Percentiles rank a stretch among this genome's conserved stretches.
Evolutionary conservation across 1,140 invertebrate genomes (phyloP).

Genomic region (Euschistus heros): DNA sequence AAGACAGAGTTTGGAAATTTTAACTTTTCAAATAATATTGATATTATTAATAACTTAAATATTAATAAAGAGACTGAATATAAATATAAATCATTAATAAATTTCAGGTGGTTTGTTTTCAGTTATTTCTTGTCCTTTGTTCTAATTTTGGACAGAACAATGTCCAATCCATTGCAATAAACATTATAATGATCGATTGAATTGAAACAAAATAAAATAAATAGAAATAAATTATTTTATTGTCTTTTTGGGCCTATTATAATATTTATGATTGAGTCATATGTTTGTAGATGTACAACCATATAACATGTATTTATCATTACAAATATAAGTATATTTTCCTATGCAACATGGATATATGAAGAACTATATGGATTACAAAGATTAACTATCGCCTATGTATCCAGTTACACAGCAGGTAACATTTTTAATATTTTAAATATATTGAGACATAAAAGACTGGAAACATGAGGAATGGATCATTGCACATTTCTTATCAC

Average conservation of each 20-base stretch:
- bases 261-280: slow-evolving; percentile 21
- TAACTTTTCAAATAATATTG: too few species aligned
- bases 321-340: slow-evolving; percentile 4
- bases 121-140: too few species aligned
- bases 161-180: too few species aligned
- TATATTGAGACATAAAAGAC: not conserved
- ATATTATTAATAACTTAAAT: too few species aligned
- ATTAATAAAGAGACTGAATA: too few species aligned
- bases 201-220: slow-evolving; percentile 2
- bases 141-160: too few species aligned
- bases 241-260: slow-evolving; percentile 26
- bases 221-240: slow-evolving; percentile 28
- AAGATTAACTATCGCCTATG: slow-evolving; percentile 14
- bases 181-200: too few species aligned
- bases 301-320: slow-evolving; percentile 11
- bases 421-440: not conserved
- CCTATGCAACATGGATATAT: slow-evolving; percentile 6
- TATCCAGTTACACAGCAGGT: not conserved
- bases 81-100: too few species aligned
- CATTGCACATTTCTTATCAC: slow-evolving; percentile 7
- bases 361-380: slow-evolving; percentile 16
- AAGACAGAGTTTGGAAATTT: too few species aligned
- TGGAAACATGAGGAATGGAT: not conserved
- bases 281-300: slow-evolving; percentile 1
- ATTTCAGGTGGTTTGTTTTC: too few species aligned